phyloP scores from a whole-genome alignment of 1,140 invertebrate genomes.

The Eupeodes corollae region DNA sequence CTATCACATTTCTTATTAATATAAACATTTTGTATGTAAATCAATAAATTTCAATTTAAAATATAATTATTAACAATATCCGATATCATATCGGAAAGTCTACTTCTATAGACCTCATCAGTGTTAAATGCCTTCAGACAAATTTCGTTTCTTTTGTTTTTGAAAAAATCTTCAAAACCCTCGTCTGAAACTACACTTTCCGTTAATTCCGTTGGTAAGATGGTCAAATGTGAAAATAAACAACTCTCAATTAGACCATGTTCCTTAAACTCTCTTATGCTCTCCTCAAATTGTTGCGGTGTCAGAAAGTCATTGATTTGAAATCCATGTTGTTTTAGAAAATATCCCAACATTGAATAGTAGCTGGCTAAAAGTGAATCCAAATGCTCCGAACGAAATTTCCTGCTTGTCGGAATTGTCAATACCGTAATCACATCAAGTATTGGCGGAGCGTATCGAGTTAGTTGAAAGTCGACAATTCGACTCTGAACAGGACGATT shows the following conservation, averaged over 20 bases:
- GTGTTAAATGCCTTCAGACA: conserved; percentile 37
- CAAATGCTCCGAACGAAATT: conserved; percentile 37
- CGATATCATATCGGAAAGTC: conserved; percentile 39
- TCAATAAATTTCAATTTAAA: conserved; percentile 3
- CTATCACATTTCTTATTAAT: too few species aligned
- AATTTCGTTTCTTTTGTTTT: conserved; percentile 37
- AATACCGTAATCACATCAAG: conserved; percentile 42
- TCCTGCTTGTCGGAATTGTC: conserved; percentile 40
- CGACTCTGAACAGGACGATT: conserved; percentile 36
- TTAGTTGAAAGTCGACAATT: conserved; percentile 52
- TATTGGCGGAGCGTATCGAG: conserved; percentile 42
- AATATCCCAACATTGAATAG: conserved; percentile 36
- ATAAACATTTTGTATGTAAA: neutral
- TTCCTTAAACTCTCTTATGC: conserved; percentile 36
- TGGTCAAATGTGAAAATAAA: conserved; percentile 39
- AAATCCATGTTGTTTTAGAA: conserved; percentile 32
- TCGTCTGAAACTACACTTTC: conserved; percentile 35
- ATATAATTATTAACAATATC: conserved; percentile 41
- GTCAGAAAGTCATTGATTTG: conserved; percentile 33
- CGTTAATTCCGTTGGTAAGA: conserved; percentile 29
- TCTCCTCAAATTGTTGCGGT: conserved; percentile 34
- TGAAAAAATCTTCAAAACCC: conserved; percentile 33
- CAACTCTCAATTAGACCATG: conserved; percentile 41
- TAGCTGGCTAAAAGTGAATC: conserved; percentile 39
- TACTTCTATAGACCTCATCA: conserved; percentile 31